phyloP scores from a whole-genome alignment of 2,797 vertebrate genomes.

The Cryptoprocta ferox region DNA sequence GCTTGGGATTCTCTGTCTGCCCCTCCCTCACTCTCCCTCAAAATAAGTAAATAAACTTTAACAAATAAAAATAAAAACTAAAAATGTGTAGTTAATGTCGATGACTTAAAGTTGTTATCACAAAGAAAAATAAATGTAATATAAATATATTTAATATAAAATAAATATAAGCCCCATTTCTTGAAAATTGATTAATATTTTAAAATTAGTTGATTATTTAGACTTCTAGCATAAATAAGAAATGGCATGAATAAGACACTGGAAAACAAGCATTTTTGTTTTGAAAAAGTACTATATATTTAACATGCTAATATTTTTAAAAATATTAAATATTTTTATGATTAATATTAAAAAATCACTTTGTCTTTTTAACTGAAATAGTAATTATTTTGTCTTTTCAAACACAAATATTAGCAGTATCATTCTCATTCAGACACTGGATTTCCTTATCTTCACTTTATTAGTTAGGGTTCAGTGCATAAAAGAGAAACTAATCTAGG shows the following conservation, averaged over 20 bases:
- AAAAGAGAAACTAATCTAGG: neutral
- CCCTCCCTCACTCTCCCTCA: too few relatives aligned
- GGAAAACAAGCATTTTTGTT: neutral
- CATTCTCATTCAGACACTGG: neutral
- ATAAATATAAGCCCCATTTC: neutral
- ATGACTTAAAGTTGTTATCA: neutral
- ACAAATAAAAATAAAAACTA: neutral
- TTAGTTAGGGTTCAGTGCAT: neutral
- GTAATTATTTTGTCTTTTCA: neutral
- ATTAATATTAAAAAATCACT: neutral
- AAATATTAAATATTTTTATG: neutral
- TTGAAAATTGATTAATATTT: conserved; percentile 15
- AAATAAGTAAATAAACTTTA: too few relatives aligned
- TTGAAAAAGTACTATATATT: neutral
- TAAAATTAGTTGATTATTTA: neutral
- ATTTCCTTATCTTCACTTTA: too few relatives aligned
- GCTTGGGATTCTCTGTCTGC: too few relatives aligned
- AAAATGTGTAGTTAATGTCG: neutral
- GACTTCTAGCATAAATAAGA: neutral
- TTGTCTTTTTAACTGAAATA: neutral
- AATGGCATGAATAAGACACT: neutral
- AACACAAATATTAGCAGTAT: neutral
- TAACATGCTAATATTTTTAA: neutral
- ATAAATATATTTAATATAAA: neutral
- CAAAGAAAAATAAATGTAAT: neutral